These are phyloP conservation scores for Poecilia velifera DNA, from an alignment of 2,797 vertebrate genomes.

Conservation along the genomic window DNA sequence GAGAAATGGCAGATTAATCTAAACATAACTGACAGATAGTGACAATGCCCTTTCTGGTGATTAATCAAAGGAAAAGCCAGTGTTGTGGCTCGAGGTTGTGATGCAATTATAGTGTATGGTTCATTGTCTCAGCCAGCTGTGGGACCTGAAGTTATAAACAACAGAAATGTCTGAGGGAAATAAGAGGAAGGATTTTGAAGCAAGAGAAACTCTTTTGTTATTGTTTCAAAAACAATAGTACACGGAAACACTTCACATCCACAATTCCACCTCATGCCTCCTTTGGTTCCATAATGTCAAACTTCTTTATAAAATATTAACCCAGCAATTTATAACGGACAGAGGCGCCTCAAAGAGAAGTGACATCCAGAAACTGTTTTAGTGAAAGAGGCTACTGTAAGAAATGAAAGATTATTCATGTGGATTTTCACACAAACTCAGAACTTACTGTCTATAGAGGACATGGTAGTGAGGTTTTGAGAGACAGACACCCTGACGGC, in stretches of 20 bases:
- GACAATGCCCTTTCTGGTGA: background rate
- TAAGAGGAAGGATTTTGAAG: background rate
- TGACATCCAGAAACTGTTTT: background rate
- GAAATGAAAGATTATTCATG: background rate
- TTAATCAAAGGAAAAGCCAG: background rate
- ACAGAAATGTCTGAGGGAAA: background rate
- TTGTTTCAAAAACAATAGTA: background rate
- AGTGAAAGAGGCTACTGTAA: background rate
- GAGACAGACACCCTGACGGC: constrained; percentile 67
- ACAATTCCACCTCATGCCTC: background rate
- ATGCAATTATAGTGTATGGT: background rate
- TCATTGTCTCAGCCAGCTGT: background rate
- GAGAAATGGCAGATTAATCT: background rate
- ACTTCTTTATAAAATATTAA: background rate
- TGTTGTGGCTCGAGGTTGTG: background rate
- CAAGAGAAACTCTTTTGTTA: background rate
- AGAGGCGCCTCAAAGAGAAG: background rate
- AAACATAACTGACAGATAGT: background rate
- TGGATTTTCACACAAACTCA: constrained; percentile 8
- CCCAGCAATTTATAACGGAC: background rate
- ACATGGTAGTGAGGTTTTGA: constrained; percentile 64
- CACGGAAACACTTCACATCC: background rate
- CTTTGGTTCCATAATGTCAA: background rate
- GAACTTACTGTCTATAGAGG: constrained; percentile 80
- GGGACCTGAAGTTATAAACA: background rate